Evolutionary conservation across 2,797 vertebrate genomes (phyloP), one percentile per base, ranked within the genome.

Genomic region (Nannoperca australis): DNA sequence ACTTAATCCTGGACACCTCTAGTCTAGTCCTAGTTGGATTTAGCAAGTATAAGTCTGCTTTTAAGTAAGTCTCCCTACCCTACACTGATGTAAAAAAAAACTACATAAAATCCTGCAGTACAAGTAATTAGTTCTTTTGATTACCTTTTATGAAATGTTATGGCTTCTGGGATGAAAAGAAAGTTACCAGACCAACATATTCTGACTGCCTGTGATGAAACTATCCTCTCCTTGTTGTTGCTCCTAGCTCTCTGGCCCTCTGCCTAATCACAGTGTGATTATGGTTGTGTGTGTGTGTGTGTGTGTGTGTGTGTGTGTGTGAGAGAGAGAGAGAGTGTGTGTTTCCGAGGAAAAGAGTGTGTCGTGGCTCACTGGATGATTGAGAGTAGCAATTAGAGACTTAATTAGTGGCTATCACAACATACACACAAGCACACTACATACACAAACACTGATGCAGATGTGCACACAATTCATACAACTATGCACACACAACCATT

Each of bases 361-460:
- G 84, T 78, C 20, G 70, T 78, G 70, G 82, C 91, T 91, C 87
- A 79, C 79, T 85, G 83, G 79, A 93, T 92, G 91, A 93, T 93
- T 92, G 92, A 94, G 92, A 91, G 89, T 83, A 91, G 85, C 86
- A 95, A 94, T 94, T 93, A 92, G 85, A 89, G 85, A 76, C 86
- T 88, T 89, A 93, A 94, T 93, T 93, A 92, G 88, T 80, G 88
- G 88, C 89, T 91, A 89, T 91, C 85, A 85, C 73, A 83, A 79
- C 70, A 70, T 66, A 72, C 67, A 74, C 58, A 58, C 27, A 69
- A 36, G 79, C 74, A 78, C 85, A 78, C 76, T 65, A 58, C 42
- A 70, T 45, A 88, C 79, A 85, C 81, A 90, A 78, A 80, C 78
- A 87, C 49, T n/a, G 44, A 49, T 78, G 84, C 49, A 79, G 27